Evolutionary conservation across 1,140 invertebrate genomes (phyloP).

Genomic region (Tetragnatha versicolor): DNA sequence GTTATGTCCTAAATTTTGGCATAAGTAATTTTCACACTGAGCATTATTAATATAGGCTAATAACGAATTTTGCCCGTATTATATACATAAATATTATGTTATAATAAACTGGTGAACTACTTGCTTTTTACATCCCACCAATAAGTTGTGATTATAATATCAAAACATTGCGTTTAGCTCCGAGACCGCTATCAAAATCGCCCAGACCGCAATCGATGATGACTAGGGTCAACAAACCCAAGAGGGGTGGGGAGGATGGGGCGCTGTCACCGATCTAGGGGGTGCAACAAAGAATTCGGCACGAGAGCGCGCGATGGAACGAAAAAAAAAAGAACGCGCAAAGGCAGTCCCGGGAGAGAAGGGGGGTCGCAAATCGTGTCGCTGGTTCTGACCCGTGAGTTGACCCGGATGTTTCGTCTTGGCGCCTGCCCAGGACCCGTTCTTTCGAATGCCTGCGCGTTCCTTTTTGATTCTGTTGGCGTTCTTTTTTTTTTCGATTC

Average conservation of each 20-base stretch:
- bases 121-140: no score
- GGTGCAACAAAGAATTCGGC: slow-evolving; percentile 22
- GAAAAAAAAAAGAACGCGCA: slow-evolving; percentile 18
- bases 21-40: no score
- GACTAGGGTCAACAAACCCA: background rate
- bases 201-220: no score
- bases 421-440: slow-evolving; percentile 52
- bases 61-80: no score
- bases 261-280: background rate
- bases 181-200: no score
- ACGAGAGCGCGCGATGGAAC: background rate
- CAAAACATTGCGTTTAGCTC: no score
- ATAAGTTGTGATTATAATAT: no score
- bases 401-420: slow-evolving; percentile 47
- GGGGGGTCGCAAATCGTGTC: slow-evolving; percentile 24
- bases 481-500: background rate
- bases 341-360: slow-evolving; percentile 15
- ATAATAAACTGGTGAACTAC: no score
- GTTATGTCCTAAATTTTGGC: no score
- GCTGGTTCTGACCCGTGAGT: slow-evolving; percentile 38
- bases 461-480: slow-evolving; percentile 12
- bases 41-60: no score
- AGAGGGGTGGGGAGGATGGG: background rate
- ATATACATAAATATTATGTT: no score
- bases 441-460: background rate